Evolutionary conservation across 1,140 invertebrate species (phyloP).

Genomic region (Aleiodes sp.): DNA sequence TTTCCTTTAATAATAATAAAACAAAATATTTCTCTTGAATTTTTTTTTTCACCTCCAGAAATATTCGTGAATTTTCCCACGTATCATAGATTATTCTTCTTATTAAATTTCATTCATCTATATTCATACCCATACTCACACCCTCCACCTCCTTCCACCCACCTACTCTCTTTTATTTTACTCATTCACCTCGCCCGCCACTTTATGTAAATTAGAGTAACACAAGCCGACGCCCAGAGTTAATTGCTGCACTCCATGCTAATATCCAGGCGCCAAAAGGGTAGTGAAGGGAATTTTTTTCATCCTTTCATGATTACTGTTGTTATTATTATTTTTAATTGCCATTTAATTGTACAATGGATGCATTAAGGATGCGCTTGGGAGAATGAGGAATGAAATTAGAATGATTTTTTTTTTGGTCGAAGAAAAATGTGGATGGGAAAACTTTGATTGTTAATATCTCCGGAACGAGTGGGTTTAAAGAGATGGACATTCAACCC

Average conservation of each 20-base stretch:
- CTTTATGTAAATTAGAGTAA: constrained; percentile 20
- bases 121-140: constrained; percentile 7
- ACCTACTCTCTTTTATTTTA: neutral
- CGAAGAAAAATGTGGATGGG: neutral
- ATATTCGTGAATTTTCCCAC: neutral
- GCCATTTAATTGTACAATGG: constrained; percentile 8
- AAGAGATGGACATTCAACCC: too few species aligned
- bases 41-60: too few species aligned
- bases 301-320: too few species aligned
- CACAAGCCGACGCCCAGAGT: constrained; percentile 1
- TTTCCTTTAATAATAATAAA: too few species aligned
- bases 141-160: too few species aligned
- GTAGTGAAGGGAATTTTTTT: neutral
- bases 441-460: neutral
- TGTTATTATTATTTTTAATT: constrained; percentile 18
- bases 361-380: neutral
- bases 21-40: too few species aligned
- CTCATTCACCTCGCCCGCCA: neutral
- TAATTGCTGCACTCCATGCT: constrained; percentile 19
- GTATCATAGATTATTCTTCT: neutral
- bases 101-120: constrained; percentile 16
- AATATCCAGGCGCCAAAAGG: constrained; percentile 10
- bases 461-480: too few species aligned
- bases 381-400: too few species aligned
- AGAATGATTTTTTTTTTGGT: neutral